phyloP scores from a whole-genome alignment of 2,113 vertebrate genomes.

The Excalfactoria chinensis region DNA sequence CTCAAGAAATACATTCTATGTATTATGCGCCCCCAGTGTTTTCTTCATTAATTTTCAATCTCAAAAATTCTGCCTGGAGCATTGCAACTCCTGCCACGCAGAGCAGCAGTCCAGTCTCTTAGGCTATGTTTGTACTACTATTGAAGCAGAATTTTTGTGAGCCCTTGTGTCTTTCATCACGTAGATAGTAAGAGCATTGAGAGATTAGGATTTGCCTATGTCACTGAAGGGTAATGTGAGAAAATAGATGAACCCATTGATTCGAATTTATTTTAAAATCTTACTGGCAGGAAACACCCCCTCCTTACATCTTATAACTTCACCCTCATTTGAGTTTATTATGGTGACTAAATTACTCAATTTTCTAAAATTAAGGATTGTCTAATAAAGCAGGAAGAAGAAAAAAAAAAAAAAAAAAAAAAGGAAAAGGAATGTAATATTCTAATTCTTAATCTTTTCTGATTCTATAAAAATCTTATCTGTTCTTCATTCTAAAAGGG shows the following conservation, averaged over 20 bases:
- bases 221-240: background rate
- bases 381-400: background rate
- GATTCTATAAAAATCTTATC: background rate
- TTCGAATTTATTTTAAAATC: background rate
- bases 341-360: background rate
- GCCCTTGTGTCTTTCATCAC: background rate
- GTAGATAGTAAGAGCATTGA: background rate
- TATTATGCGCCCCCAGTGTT: background rate
- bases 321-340: background rate
- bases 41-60: background rate
- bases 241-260: background rate
- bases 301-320: background rate
- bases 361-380: background rate
- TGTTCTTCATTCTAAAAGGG: background rate
- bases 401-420: too few species aligned
- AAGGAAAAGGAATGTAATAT: background rate
- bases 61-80: background rate
- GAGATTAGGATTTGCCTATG: fast-evolving
- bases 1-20: background rate
- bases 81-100: background rate
- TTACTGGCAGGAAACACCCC: background rate
- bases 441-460: background rate
- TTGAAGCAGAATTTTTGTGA: background rate
- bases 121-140: background rate
- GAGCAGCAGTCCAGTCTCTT: background rate